These are phyloP conservation scores for Meda fulgida DNA, from an alignment of 2,797 vertebrate genomes.

Conservation along the genomic window DNA sequence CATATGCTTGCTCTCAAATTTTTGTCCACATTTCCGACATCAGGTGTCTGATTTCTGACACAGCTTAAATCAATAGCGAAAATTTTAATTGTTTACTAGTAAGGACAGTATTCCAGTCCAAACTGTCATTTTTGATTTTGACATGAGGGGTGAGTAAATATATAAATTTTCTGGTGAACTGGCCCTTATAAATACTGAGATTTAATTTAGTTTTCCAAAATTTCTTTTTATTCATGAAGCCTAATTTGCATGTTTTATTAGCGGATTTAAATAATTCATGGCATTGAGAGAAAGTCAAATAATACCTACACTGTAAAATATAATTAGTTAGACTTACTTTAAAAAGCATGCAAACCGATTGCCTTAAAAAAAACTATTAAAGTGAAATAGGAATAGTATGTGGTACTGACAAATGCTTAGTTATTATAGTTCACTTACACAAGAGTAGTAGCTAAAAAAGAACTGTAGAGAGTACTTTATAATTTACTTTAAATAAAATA, in stretches of 20 bases:
- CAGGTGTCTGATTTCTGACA: neutral
- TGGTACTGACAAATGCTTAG: no score
- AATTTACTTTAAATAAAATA: no score
- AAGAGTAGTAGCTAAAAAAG: no score
- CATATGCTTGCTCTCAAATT: neutral
- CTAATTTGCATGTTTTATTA: conserved; percentile 53
- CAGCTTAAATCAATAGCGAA: neutral
- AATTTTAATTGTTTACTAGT: neutral
- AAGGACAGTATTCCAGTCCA: neutral
- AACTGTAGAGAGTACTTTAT: no score
- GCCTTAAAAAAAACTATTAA: no score
- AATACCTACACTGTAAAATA: neutral
- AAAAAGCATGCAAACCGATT: no score
- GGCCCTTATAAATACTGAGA: neutral
- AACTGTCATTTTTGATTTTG: neutral
- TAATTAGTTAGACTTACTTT: no score
- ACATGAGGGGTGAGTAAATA: neutral
- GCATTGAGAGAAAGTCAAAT: conserved; percentile 2
- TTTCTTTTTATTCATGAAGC: conserved; percentile 1
- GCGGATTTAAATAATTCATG: conserved; percentile 43
- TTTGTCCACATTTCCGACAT: neutral
- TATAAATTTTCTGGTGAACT: neutral
- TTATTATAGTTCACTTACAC: no score
- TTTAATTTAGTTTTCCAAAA: neutral
- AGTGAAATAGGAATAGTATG: no score